Conservation (phyloP, 2,888 invertebrate species). For the Schizaphis graminum region DNA sequence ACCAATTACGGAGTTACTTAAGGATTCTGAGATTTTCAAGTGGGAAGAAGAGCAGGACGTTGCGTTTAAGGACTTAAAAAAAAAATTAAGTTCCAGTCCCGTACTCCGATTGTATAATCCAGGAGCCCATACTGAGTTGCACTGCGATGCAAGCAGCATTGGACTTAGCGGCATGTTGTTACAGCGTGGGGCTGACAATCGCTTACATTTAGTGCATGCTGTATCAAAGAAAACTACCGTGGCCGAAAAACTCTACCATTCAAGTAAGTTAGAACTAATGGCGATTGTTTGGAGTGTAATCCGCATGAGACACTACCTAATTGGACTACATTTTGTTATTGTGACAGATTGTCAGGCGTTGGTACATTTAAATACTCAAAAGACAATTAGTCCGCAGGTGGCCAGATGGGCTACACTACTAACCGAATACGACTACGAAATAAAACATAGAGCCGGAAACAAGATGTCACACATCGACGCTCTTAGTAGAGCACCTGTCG, state of each 20-base stretch:
- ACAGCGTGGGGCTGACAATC: slow-evolving; percentile 49
- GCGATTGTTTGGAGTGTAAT: not conserved
- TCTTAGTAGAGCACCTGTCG: no score
- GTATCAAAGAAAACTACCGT: slow-evolving; percentile 68
- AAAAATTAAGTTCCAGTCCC: no score
- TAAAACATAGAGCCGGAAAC: not conserved
- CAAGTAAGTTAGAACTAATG: slow-evolving; percentile 69
- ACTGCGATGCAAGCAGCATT: no score
- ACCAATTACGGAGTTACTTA: no score
- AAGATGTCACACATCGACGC: not conserved
- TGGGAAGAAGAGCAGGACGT: no score
- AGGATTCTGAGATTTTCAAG: no score
- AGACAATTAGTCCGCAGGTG: slow-evolving; percentile 67
- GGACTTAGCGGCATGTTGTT: no score
- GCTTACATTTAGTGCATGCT: slow-evolving; percentile 67
- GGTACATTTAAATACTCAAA: slow-evolving; percentile 67
- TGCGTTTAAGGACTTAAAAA: no score
- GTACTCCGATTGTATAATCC: no score
- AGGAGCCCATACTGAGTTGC: no score
- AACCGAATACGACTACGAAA: slow-evolving; percentile 17
- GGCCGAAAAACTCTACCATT: slow-evolving; percentile 66
- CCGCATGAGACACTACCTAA: slow-evolving; percentile 65
- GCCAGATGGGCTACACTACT: slow-evolving; percentile 31
- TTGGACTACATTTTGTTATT: slow-evolving; percentile 67
- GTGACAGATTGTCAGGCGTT: slow-evolving; percentile 68